Base-by-base conservation (phyloP, 1,140 invertebrate species). In the Heliconius melpomene region DNA sequence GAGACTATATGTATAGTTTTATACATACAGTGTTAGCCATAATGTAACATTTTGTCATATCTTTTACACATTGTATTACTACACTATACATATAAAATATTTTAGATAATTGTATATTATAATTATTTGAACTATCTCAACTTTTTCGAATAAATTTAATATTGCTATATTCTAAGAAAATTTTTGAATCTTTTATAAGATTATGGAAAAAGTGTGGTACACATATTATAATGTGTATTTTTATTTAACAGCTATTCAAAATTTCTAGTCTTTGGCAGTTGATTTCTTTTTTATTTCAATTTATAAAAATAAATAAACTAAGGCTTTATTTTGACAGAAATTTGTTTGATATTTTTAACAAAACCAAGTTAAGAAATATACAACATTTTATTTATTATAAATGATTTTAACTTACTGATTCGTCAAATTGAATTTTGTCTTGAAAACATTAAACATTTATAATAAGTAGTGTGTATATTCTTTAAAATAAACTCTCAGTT, bases 91-190 rank as follows among this genome's bases (percentile, higher is more conserved):
- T 26, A 66, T 1, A 66, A 60, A 29, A 66, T 66, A 66, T 66
- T 66, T 66, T 66, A 66, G 23, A 66, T 66, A 66, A 29, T 66
- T 66, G 60, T 66, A 66, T 66, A 36, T 36, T 36, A 66, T 66
- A 46, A 46, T 46, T 13, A 66, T 66, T 26, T 26, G 23, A 5
- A 11, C 23, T 66, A 66, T 66, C 13, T 66, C 60, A 26, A 66
- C 26, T 66, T 66, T 66, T 66, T 66, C 23, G 60, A 66, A 13
- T 66, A 66, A 29, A n/a, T 66, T 29, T 66, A 66, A 29, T 29
- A 66, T 23, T 23, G 7, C 23, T 8, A 66, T 66, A 66, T 66
- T 66, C 60, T 66, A 66, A 26, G 23, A 3, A 66, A 29, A 1
- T 66, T 66, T 57, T 66, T 26, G 23, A 66, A 66, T 66, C 9